phyloP scores from a whole-genome alignment of 2,888 invertebrate species.

The Melinaea menophilus region DNA sequence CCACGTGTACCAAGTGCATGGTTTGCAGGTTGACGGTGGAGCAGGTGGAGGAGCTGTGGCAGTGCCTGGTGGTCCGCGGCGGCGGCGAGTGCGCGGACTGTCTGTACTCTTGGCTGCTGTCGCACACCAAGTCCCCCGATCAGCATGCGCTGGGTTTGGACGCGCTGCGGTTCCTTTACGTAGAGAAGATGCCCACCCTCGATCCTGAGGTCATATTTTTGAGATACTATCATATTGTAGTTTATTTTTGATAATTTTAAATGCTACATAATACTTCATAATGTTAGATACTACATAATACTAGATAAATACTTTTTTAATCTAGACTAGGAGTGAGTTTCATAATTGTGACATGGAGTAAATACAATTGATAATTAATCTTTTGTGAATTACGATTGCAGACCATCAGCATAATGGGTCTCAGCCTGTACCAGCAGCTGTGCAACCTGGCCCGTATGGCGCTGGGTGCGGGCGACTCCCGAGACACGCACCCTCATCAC shows the following conservation, averaged over 20 bases:
- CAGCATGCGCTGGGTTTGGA: conserved; percentile 94
- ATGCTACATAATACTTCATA: too few relatives aligned
- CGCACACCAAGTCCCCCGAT: conserved; percentile 94
- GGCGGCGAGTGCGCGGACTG: conserved; percentile 93
- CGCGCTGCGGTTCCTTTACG: conserved; percentile 90
- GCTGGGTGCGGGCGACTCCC: conserved; percentile 81
- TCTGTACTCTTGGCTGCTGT: conserved; percentile 94
- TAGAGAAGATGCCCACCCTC: conserved; percentile 92
- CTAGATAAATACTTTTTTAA: too few relatives aligned
- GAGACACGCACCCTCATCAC: conserved; percentile 72
- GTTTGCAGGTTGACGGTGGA: conserved; percentile 83
- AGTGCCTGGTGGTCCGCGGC: conserved; percentile 86
- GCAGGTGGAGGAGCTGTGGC: conserved; percentile 95
- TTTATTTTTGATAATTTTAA: too few relatives aligned
- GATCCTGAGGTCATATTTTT: conserved; percentile 83
- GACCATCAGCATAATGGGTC: conserved; percentile 93
- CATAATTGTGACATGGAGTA: background rate
- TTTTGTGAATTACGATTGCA: conserved; percentile 35
- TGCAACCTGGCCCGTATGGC: conserved; percentile 92
- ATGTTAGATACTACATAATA: too few relatives aligned
- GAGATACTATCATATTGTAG: background rate
- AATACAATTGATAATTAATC: conserved; percentile 1
- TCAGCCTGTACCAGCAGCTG: conserved; percentile 93
- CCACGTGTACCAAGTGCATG: too few relatives aligned
- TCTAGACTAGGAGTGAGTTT: background rate